Conservation (phyloP, 2,113 vertebrate genomes). For the Hippolais icterina region DNA sequence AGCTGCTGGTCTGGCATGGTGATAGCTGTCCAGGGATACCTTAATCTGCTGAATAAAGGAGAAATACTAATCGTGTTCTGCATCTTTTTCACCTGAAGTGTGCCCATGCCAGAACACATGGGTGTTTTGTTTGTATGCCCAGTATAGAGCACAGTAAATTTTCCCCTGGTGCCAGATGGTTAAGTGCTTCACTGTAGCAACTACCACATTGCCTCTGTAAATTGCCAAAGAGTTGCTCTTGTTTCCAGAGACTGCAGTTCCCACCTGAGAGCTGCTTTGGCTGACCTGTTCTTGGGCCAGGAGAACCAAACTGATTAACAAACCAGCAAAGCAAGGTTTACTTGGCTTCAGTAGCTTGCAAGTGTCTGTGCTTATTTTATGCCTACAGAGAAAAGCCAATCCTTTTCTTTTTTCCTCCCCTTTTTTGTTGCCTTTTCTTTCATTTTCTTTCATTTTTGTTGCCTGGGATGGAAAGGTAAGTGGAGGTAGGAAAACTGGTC, state of each 20-base stretch:
- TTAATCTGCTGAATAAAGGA: not conserved
- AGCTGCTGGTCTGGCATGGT: not conserved
- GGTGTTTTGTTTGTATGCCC: not conserved
- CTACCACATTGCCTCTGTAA: not conserved
- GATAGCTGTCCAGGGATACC: not conserved
- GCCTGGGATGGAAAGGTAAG: not conserved
- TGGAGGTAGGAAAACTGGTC: not conserved
- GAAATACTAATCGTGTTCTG: not conserved
- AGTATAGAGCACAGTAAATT: not conserved
- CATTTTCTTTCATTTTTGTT: not conserved
- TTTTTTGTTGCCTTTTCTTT: not conserved
- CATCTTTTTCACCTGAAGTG: not conserved
- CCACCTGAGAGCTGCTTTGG: not conserved
- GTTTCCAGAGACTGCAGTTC: not conserved
- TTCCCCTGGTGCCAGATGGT: not conserved
- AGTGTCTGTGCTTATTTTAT: not conserved
- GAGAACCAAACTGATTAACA: not conserved
- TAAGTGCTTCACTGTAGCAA: not conserved
- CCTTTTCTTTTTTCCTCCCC: rapidly evolving
- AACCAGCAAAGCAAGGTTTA: not conserved
- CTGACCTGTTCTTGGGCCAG: not conserved
- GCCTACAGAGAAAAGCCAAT: not conserved
- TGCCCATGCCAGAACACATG: not conserved
- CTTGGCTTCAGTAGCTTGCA: not conserved
- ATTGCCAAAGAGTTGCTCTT: not conserved